These are phyloP conservation scores for Chaetops frenatus DNA, from an alignment of 2,113 vertebrate genomes.

Conservation along the genomic window DNA sequence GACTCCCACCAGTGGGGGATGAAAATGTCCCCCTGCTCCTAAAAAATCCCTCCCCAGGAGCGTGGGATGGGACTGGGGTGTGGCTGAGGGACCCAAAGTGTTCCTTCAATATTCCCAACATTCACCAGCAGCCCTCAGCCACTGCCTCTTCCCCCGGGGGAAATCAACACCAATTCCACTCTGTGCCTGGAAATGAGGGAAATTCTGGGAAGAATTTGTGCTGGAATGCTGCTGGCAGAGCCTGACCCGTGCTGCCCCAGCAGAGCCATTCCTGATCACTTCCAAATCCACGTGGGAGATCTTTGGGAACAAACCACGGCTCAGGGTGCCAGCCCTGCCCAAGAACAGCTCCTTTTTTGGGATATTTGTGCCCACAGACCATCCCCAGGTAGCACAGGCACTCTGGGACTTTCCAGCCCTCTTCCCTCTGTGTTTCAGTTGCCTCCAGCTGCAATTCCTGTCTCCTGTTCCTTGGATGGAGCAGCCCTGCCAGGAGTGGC, in stretches of 20 bases:
- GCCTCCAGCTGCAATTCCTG: neutral
- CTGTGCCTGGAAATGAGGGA: neutral
- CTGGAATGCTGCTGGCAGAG: neutral
- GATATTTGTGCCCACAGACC: neutral
- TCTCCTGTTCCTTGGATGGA: neutral
- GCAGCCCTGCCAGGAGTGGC: neutral
- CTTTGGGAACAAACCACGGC: neutral
- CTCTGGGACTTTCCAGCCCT: neutral
- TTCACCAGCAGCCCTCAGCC: neutral
- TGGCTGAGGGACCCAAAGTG: rapidly evolving
- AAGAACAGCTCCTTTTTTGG: neutral
- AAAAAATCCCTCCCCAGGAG: neutral
- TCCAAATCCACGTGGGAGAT: neutral
- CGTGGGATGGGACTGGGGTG: rapidly evolving
- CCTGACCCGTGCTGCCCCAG: neutral
- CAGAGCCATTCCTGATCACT: neutral
- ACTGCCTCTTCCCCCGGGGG: neutral
- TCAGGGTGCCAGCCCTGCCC: neutral
- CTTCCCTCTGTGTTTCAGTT: neutral
- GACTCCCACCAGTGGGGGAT: neutral
- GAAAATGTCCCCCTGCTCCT: neutral
- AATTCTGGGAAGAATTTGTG: neutral
- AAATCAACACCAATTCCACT: neutral
- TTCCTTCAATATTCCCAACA: neutral
- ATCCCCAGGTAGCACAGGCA: neutral